Evolutionary conservation across 2,888 invertebrate genomes (phyloP).

Genomic region (Zaprionus lineosus): DNA sequence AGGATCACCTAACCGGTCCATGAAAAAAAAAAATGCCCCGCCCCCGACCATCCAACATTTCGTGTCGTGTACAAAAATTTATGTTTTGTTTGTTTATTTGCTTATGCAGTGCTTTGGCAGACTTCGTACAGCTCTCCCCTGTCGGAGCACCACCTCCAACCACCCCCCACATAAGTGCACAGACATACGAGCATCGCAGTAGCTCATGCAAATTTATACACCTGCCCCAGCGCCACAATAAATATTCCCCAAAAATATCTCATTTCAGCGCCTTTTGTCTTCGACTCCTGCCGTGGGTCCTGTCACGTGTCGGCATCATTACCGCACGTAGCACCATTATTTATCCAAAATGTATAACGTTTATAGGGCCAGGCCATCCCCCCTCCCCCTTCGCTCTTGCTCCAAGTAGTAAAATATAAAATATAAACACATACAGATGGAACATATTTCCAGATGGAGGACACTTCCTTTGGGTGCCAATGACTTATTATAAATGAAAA

Average conservation of each 20-base stretch:
- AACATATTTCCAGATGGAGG: too few relatives aligned
- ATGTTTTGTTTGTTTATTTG: slow-evolving; percentile 76
- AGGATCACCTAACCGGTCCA: too few relatives aligned
- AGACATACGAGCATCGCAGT: slow-evolving; percentile 35
- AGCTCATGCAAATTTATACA: slow-evolving; percentile 74
- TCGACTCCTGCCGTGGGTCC: slow-evolving; percentile 64
- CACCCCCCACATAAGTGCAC: slow-evolving; percentile 16
- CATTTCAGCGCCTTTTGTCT: slow-evolving; percentile 75
- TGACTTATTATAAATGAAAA: too few relatives aligned
- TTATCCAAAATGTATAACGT: slow-evolving; percentile 76
- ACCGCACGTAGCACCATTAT: slow-evolving; percentile 81
- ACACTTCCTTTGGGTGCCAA: too few relatives aligned
- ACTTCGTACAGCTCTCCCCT: slow-evolving; percentile 23
- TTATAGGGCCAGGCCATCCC: slow-evolving; percentile 51
- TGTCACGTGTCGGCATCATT: slow-evolving; percentile 82
- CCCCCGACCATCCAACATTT: slow-evolving; percentile 25
- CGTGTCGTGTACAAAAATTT: slow-evolving; percentile 55
- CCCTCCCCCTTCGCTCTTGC: background rate
- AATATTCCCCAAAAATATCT: slow-evolving; percentile 72
- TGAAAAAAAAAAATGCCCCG: too few relatives aligned
- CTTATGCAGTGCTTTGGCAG: slow-evolving; percentile 70
- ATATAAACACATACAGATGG: background rate
- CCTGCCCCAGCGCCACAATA: slow-evolving; percentile 65
- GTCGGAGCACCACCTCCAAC: too few relatives aligned
- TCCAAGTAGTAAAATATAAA: background rate